A percentile compares a stretch with the other conserved stretches of the same genome.
phyloP scores from a whole-genome alignment of 2,797 vertebrate genomes.

The Chloroceryle amazona region DNA sequence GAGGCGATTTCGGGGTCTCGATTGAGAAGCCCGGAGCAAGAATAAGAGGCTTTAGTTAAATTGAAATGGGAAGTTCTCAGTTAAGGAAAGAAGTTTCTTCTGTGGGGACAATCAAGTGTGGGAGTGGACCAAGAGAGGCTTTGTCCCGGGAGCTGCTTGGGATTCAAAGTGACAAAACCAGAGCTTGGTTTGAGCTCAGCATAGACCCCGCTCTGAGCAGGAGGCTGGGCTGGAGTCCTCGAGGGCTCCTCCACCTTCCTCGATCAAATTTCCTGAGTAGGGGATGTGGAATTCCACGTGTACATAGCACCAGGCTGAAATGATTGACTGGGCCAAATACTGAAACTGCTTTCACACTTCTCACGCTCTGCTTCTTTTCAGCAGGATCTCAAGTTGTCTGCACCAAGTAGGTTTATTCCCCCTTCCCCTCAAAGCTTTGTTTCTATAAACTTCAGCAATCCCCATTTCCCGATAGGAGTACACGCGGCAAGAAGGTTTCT shows the following conservation, averaged over 20 bases:
- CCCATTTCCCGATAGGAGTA: constrained; percentile 24
- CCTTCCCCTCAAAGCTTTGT: background rate
- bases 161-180: rapidly evolving
- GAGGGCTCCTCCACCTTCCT: background rate
- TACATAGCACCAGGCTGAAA: background rate
- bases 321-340: background rate
- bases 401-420: background rate
- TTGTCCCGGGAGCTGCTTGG: background rate
- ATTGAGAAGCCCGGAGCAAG: background rate
- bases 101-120: rapidly evolving
- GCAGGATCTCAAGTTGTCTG: background rate
- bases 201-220: background rate
- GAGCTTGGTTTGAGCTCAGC: background rate
- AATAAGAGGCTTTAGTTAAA: background rate
- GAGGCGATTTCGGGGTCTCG: background rate
- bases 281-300: rapidly evolving
- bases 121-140: background rate
- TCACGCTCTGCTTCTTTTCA: background rate
- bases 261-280: background rate
- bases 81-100: background rate
- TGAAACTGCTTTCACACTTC: background rate
- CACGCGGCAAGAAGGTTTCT: constrained; percentile 14
- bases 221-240: background rate
- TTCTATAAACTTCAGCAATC: constrained; percentile 55
- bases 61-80: rapidly evolving